Evolutionary conservation across 2,797 vertebrate genomes (phyloP).

Genomic region (Sebastes ruberrimus): DNA sequence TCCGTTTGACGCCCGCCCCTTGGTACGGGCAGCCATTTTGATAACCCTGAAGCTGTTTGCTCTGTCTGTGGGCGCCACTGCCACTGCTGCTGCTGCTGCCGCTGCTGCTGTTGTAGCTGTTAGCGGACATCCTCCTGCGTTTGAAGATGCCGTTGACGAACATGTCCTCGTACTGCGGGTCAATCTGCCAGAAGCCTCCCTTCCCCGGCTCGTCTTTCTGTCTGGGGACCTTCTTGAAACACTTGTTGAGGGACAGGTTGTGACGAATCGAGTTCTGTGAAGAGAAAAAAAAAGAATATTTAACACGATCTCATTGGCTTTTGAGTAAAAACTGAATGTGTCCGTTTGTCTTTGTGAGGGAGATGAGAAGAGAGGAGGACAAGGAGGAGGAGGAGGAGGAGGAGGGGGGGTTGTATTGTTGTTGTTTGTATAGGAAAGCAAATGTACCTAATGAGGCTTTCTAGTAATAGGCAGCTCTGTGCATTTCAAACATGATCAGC

Average conservation of each 20-base stretch:
- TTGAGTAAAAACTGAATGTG: slow-evolving; percentile 31
- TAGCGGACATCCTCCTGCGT: slow-evolving; percentile 85
- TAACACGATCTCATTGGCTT: slow-evolving; percentile 17
- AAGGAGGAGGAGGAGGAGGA: not conserved
- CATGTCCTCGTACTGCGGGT: slow-evolving; percentile 88
- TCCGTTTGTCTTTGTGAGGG: slow-evolving; percentile 32
- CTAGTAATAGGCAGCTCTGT: slow-evolving; percentile 79
- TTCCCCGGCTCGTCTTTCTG: slow-evolving; percentile 90
- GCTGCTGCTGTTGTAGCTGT: slow-evolving; percentile 70
- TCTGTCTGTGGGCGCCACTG: slow-evolving; percentile 67
- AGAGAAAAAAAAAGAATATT: not conserved
- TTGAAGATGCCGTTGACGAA: slow-evolving; percentile 89
- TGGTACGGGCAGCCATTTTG: slow-evolving; percentile 74
- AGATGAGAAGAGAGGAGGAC: slow-evolving; percentile 11
- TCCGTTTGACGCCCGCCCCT: slow-evolving; percentile 64
- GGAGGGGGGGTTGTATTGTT: slow-evolving; percentile 57
- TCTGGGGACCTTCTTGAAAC: slow-evolving; percentile 89
- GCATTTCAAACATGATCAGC: slow-evolving; percentile 83
- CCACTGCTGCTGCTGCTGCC: not conserved
- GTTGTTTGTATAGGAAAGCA: slow-evolving; percentile 81
- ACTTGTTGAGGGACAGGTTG: slow-evolving; percentile 90
- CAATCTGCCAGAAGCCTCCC: slow-evolving; percentile 89
- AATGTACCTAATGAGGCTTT: slow-evolving; percentile 84
- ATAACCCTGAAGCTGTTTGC: slow-evolving; percentile 70
- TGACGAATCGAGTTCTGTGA: slow-evolving; percentile 89